Evolutionary conservation across 2,113 vertebrate species (phyloP), one percentile per base, ranked within the genome.

Genomic region (Hyla sarda): DNA sequence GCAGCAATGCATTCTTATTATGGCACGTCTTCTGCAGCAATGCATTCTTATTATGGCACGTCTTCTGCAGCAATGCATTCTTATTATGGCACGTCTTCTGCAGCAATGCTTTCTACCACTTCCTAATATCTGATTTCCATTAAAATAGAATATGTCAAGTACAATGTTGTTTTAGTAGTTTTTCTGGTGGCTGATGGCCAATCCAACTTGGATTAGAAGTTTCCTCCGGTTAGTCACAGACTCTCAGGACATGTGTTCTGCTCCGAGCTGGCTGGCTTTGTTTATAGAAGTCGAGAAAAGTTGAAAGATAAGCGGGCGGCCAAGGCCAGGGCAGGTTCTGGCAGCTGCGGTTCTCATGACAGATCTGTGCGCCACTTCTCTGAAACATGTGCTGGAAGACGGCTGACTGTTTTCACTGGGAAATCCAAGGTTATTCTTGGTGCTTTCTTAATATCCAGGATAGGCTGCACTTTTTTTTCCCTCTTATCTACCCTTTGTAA

Each of bases 201-300:
- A 16, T 41, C 8, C 34, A 7, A 62, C 30, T 62, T 30, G 47
- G 47, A 50, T 74, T 41, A 34, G 52, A 74, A 30, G 54, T 84
- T 77, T 78, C 47, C 54, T 65, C 16, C 62, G 54, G 56, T 52
- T 77, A 62, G 73, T 65, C 83, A 19, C 47, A 37, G 77, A 37
- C 60, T 52, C 58, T 3, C 45, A 28, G 60, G 48, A 78, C 74
- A 13, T 54, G 74, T 71, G 83, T 52, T 84, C 72, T 50, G 71
- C 73, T 84, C 37, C 54, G n/a, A 74, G 60, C 82, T 75, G 37
- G 52, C 23, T 28, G 37, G 30, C 47, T 69, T 69, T 85, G 83
- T 79, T 85, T 79, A 85, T 69, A 19, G 45, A 85, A 85, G 58
- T 78, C 47, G 67, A 79, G 60, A 85, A 85, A 78, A 79, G 47